These are phyloP conservation scores for Paraplagusia blochii DNA, from an alignment of 2,113 vertebrate species.

Conservation along the genomic window DNA sequence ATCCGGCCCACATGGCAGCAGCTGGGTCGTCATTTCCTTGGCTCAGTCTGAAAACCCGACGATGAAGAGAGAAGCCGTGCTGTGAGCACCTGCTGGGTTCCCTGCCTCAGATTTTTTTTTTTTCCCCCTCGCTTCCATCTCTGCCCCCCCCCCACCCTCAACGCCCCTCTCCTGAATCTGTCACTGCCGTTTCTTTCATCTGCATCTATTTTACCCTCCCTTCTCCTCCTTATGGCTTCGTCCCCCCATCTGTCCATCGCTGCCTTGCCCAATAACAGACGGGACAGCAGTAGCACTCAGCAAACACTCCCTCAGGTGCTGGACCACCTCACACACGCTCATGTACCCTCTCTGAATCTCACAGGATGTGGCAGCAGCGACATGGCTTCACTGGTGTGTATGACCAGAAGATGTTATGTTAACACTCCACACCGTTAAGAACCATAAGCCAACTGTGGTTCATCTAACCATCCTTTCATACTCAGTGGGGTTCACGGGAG, in stretches of 20 bases:
- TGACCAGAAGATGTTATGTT: conserved; percentile 30
- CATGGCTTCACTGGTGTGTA: conserved; percentile 22
- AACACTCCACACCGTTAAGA: conserved; percentile 24
- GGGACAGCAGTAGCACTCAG: conserved; percentile 36
- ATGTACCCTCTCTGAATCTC: conserved; percentile 31
- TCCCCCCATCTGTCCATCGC: conserved; percentile 30
- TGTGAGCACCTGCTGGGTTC: conserved; percentile 64
- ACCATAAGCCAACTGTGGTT: too few relatives aligned
- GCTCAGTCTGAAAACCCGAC: conserved; percentile 46
- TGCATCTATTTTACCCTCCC: conserved; percentile 45
- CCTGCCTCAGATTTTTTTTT: conserved; percentile 38
- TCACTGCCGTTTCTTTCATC: conserved; percentile 63
- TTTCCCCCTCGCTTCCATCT: conserved; percentile 48
- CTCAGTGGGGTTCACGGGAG: too few relatives aligned
- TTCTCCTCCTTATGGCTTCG: conserved; percentile 18
- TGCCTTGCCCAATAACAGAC: conserved; percentile 39
- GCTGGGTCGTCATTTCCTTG: conserved; percentile 34
- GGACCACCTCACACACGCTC: conserved; percentile 37
- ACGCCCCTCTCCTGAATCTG: conserved; percentile 53
- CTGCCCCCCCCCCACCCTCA: conserved; percentile 32
- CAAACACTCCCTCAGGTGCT: conserved; percentile 48
- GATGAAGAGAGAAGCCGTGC: conserved; percentile 42
- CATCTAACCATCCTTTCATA: too few relatives aligned
- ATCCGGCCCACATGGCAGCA: conserved; percentile 26
- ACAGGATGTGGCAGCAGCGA: conserved; percentile 25